Percentiles rank a stretch among this genome's conserved stretches.
Evolutionary conservation across 2,797 vertebrate genomes (phyloP).

Genomic region (Limnodromus scolopaceus): DNA sequence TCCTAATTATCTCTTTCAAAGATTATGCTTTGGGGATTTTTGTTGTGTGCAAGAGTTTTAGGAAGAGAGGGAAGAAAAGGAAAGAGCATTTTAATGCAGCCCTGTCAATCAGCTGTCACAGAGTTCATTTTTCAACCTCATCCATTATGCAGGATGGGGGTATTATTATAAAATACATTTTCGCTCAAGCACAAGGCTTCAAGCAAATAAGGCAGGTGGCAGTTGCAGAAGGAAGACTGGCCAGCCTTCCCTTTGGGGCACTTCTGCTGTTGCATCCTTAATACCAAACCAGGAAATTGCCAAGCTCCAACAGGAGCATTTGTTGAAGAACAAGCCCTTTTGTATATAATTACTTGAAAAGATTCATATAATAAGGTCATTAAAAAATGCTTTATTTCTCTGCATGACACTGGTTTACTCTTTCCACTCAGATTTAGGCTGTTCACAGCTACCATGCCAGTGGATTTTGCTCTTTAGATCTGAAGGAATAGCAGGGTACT

Average conservation of each 20-base stretch:
- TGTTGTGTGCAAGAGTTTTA: not conserved
- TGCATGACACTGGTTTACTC: not conserved
- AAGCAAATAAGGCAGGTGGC: slow-evolving; percentile 41
- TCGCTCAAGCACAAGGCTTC: slow-evolving; percentile 9
- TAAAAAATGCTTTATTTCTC: not conserved
- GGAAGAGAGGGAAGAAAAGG: slow-evolving; percentile 3
- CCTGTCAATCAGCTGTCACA: slow-evolving; percentile 35
- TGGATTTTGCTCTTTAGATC: not conserved
- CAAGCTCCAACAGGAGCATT: not conserved
- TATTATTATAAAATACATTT: slow-evolving; percentile 45
- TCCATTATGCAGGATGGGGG: slow-evolving; percentile 39
- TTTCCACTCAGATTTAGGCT: not conserved
- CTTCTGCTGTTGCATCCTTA: slow-evolving; percentile 18
- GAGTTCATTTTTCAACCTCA: slow-evolving; percentile 45
- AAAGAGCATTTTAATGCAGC: slow-evolving; percentile 30
- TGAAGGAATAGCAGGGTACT: not conserved
- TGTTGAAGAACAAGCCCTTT: not conserved
- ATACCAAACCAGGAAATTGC: not conserved
- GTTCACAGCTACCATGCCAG: not conserved
- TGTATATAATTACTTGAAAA: not conserved
- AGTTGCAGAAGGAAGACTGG: not conserved
- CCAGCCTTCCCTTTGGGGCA: slow-evolving; percentile 1
- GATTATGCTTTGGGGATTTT: not conserved
- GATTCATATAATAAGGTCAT: not conserved
- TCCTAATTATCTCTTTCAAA: slow-evolving; percentile 2